phyloP scores from a whole-genome alignment of 1,140 invertebrate genomes.

The Halesus radiatus region DNA sequence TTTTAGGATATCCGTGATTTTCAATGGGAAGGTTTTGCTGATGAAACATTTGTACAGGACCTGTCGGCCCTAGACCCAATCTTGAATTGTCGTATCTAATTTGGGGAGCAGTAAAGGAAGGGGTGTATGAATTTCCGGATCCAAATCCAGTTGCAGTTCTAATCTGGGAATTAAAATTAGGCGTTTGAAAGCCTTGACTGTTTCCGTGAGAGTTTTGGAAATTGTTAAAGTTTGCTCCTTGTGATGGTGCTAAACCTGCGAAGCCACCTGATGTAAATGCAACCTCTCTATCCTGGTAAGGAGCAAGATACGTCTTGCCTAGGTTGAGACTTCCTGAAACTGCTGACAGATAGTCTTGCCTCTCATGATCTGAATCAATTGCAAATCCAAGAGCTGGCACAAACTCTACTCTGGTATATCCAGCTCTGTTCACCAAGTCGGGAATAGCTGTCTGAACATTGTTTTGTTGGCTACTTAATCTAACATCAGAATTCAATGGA shows the following conservation, averaged over 20 bases:
- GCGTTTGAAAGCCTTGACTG: conserved; percentile 4
- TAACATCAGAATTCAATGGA: not conserved
- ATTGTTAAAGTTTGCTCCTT: not conserved
- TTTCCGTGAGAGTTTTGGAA: not conserved
- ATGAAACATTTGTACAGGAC: conserved; percentile 16
- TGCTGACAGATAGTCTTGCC: conserved; percentile 45
- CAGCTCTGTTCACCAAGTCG: not conserved
- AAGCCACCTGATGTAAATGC: conserved; percentile 14
- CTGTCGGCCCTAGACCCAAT: not conserved
- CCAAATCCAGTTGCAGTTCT: conserved; percentile 4
- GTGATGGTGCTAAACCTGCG: not conserved
- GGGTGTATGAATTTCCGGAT: not conserved
- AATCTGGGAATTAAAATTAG: conserved; percentile 8
- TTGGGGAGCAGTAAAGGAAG: conserved; percentile 11
- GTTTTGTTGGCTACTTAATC: not conserved
- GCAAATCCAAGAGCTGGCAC: conserved; percentile 53
- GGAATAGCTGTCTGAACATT: not conserved
- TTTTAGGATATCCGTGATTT: conserved; percentile 50
- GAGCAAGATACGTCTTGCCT: conserved; percentile 37
- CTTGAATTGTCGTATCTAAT: not conserved
- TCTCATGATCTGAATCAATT: conserved; percentile 44
- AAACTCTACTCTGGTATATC: conserved; percentile 49
- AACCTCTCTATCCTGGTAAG: conserved; percentile 36
- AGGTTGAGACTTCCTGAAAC: conserved; percentile 36
- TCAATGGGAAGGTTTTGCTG: conserved; percentile 39